Percentiles rank a stretch among this genome's conserved stretches.
Evolutionary conservation across 2,888 invertebrate species (phyloP).

Genomic region (Hoplodrina blanda): DNA sequence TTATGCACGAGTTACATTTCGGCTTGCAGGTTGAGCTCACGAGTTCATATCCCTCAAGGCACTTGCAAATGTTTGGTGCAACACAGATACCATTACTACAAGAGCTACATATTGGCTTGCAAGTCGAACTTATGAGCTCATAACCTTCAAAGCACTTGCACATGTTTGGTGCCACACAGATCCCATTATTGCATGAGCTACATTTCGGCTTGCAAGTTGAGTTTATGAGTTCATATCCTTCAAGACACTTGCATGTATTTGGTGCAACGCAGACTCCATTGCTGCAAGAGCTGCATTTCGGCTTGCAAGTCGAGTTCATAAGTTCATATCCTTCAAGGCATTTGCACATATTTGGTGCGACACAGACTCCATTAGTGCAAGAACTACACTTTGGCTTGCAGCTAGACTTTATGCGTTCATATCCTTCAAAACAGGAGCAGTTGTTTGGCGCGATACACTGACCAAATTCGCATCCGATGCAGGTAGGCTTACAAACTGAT

Average conservation of each 20-base stretch:
- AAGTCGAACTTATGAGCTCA: neutral
- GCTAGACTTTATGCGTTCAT: conserved; percentile 2
- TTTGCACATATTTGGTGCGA: conserved; percentile 52
- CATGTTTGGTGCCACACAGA: conserved; percentile 30
- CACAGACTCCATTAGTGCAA: conserved; percentile 60
- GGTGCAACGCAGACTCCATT: conserved; percentile 68
- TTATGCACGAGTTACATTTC: conserved; percentile 35
- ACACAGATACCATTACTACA: conserved; percentile 57
- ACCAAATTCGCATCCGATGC: conserved; percentile 47
- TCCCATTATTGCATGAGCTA: neutral
- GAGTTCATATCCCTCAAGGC: conserved; percentile 13
- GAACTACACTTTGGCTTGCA: conserved; percentile 42
- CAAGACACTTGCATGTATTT: conserved; percentile 65
- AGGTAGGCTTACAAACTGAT: conserved; percentile 38
- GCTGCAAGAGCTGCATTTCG: conserved; percentile 59
- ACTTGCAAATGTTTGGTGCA: conserved; percentile 65
- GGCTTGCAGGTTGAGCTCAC: conserved; percentile 15
- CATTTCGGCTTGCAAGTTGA: neutral
- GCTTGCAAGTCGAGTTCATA: conserved; percentile 63
- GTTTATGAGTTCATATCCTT: conserved; percentile 54
- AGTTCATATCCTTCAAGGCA: conserved; percentile 50
- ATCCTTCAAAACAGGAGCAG: conserved; percentile 50
- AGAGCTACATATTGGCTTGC: conserved; percentile 26
- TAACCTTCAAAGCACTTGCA: neutral
- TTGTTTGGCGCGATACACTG: conserved; percentile 38